Evolutionary conservation across 2,888 invertebrate species (phyloP), one percentile per base, ranked within the genome.

Genomic region (Cerastis rubricosa): DNA sequence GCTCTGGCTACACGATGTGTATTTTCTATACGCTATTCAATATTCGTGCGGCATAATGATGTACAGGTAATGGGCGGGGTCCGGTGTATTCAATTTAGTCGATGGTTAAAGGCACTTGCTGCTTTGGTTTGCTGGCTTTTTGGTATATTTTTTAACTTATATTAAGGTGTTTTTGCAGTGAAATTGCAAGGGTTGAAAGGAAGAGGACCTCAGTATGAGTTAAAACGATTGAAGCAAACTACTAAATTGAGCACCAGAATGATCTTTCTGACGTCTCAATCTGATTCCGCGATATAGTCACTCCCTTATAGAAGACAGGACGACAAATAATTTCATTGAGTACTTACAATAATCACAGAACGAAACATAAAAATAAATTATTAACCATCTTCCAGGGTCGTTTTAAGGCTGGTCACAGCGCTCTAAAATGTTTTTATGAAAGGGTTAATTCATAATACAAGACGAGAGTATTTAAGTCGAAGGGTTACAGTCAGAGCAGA

Each of bases 11-110:
- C 81, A 74, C 71, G 84, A 71, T 76, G 72, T 71, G 83, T 88
- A 74, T 77, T 82, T 88, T 85, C 78, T 85, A 84, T 78, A 83
- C 81, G 81, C 82, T 80, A 86, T 86, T 90, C 86, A 87, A 86
- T 87, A 82, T 87, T 81, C 81, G 82, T 77, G 63, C 80, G 67
- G 82, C 61, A 80, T 88, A 89, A 90, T 88, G 84, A 88, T 85
- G 89, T 88, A 91, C 91, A 92, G 87, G 89, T 86, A 89, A 91
- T 86, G 81, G 92, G 92, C 91, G 92, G 85, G 88, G 78, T 76
- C 74, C 69, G 59, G 40, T 83, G 82, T 83, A 86, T 90, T 90
- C 87, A 88, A 90, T 88, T 85, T 85, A 66, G 74, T 49, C 57
- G 73, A 65, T 71, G 87, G 80, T 83, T 29, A 61, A 47, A 77